Conservation (phyloP, 2,888 invertebrate species). For the Hanleya hanleyi region DNA sequence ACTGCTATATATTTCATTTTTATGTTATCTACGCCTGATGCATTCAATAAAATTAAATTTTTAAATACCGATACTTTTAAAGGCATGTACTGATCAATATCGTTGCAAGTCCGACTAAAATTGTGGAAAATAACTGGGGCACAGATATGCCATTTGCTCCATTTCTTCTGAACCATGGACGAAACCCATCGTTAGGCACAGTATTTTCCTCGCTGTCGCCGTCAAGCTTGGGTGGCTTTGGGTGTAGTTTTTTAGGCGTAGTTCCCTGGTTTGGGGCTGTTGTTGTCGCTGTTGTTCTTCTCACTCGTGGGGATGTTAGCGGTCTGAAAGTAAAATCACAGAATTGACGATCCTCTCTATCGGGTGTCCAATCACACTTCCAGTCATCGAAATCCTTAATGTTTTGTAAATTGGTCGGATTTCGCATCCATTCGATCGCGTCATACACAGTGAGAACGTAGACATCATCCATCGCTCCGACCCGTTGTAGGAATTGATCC, state of each 20-base stretch:
- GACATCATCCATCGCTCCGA: constrained; percentile 61
- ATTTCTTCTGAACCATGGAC: not conserved
- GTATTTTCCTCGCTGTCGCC: constrained; percentile 5
- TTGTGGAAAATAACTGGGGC: not conserved
- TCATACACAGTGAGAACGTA: constrained; percentile 57
- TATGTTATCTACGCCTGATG: no score
- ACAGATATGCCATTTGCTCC: not conserved
- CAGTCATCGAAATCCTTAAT: constrained; percentile 58
- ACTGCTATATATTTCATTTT: no score
- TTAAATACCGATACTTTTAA: no score
- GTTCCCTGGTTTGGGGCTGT: constrained; percentile 18
- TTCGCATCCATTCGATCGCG: constrained; percentile 61
- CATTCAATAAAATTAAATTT: no score
- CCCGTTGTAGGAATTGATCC: constrained; percentile 59
- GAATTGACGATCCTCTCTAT: not conserved
- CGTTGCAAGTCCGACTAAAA: not conserved
- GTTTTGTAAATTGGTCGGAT: constrained; percentile 52
- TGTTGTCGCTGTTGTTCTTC: constrained; percentile 11
- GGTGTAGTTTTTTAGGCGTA: constrained; percentile 18
- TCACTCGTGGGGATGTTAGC: constrained; percentile 17
- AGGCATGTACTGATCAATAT: no score
- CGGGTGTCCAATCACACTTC: constrained; percentile 41
- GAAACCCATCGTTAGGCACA: not conserved
- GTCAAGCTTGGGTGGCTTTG: not conserved
- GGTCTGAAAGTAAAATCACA: constrained; percentile 6